These are phyloP conservation scores for Mamestra configurata DNA, from an alignment of 1,140 invertebrate species.

Conservation along the genomic window DNA sequence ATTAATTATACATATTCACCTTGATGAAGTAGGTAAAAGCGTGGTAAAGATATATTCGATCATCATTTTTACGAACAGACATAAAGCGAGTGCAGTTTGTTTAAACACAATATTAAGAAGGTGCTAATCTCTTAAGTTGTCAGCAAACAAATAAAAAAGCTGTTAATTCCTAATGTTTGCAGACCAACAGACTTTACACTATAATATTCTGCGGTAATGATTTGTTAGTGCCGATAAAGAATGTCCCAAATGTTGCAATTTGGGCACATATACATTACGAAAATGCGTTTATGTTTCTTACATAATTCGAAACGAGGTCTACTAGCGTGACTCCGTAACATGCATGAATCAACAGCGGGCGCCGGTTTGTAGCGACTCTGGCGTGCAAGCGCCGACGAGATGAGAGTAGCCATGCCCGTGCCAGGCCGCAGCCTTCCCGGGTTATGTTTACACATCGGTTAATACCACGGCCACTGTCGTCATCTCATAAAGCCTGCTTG, in stretches of 20 bases:
- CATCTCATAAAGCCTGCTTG: too few relatives aligned
- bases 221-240: constrained; percentile 4
- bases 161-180: not conserved
- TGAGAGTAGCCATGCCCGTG: not conserved
- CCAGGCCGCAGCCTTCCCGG: not conserved
- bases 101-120: not conserved
- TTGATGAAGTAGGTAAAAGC: not conserved
- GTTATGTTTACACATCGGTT: too few relatives aligned
- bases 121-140: not conserved
- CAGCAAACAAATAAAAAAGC: not conserved
- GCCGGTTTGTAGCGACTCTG: constrained; percentile 14
- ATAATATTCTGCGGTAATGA: not conserved
- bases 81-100: not conserved
- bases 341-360: constrained; percentile 34
- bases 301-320: constrained; percentile 42
- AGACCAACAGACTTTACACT: not conserved
- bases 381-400: not conserved
- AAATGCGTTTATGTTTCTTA: constrained; percentile 46
- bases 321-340: constrained; percentile 37
- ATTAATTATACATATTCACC: not conserved
- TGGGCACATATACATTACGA: constrained; percentile 44
- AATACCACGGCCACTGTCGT: too few relatives aligned
- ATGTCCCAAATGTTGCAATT: constrained; percentile 39
- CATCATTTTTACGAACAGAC: not conserved
- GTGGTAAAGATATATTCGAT: not conserved